Evolutionary conservation across 2,888 invertebrate genomes (phyloP), one percentile per base, ranked within the genome.

Genomic region (Biston stratarius): DNA sequence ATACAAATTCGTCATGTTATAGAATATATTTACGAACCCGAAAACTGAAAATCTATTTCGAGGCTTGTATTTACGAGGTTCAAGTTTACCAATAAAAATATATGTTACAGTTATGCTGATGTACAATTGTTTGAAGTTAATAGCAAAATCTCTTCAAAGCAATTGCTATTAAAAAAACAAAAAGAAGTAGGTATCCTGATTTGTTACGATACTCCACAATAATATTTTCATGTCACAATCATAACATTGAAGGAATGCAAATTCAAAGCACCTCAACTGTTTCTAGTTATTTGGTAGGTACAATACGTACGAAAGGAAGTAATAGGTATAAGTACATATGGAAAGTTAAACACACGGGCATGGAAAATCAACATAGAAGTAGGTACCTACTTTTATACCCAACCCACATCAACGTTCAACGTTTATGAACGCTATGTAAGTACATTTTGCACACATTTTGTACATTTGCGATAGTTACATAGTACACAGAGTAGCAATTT

Each of bases 401-500:
- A 24, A 24, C 33, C 34, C 34, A 12, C 42, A n/a, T 57, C 34
- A 38, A 45, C 42, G 33, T 45, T 57, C 57, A 57, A 57, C 45
- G 45, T 24, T 24, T 24, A 24, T 57, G 57, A 57, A 45, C 36
- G 45, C 6, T 56, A 5, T 6, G 36, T 24, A 56, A 24, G 24
- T 24, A 24, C 1, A 3, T 24, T n/a, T n/a, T n/a, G n/a, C n/a
- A n/a, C n/a, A 24, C 24, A 24, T 24, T 24, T 24, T 24, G 24
- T 24, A 24, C 24, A 24, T 24, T 24, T 24, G 24, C 24, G 1
- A 24, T 24, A 38, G 38, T 6, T 38, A 38, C n/a, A 36, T 36
- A 12, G 24, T 3, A 33, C 48, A 48, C 9, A 48, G 44, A 49
- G 33, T 12, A 49, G 34, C 33, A 49, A 33, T 49, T 49, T 33